Evolutionary conservation across 37 sponge, comb jelly and placozoan genomes (phyloP), one percentile per base, ranked within the genome.

Genomic region (Petrosia ficiformis): DNA sequence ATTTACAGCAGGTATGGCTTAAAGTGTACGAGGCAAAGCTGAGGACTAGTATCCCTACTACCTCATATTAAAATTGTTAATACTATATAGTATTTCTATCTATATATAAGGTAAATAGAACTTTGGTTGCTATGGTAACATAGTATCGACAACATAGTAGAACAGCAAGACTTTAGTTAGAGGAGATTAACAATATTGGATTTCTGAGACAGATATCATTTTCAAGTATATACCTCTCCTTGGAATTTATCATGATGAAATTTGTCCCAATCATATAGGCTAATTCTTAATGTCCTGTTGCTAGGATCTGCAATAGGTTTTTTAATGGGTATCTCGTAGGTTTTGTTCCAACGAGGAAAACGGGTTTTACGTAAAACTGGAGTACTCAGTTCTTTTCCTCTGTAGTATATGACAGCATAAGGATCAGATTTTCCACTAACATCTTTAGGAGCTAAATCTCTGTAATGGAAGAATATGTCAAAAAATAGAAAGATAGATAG

Each of bases 201-300:
- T n/a, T n/a, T n/a, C n/a, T n/a, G n/a, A n/a, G n/a, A n/a, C n/a
- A n/a, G n/a, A n/a, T n/a, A n/a, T n/a, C n/a, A n/a, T n/a, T n/a
- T n/a, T n/a, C n/a, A n/a, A n/a, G n/a, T n/a, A n/a, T n/a, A 52
- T 10, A 88, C 93, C 72, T 92, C 79, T 59, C 94, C 94, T 84
- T 89, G 79, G 41, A 94, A 94, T 33, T 86, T 81, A 61, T 89
- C 78, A 33, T 82, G 74, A 0, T 59, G 26, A 40, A 94, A 77
- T 70, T 74, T 77, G 70, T 86, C 94, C 70, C 58, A 82, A 39
- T 86, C 84, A 29, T 66, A 78, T 14, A 89, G 73, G 11, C 67
- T 73, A 41, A 94, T 58, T 1, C 65, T 75, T 21, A 89, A 42
- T 3, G 39, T 79, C 33, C 44, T 84, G 29, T 44, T 65, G 36